Base-by-base conservation (phyloP, 2,888 invertebrate species). In the Scotopteryx bipunctaria region DNA sequence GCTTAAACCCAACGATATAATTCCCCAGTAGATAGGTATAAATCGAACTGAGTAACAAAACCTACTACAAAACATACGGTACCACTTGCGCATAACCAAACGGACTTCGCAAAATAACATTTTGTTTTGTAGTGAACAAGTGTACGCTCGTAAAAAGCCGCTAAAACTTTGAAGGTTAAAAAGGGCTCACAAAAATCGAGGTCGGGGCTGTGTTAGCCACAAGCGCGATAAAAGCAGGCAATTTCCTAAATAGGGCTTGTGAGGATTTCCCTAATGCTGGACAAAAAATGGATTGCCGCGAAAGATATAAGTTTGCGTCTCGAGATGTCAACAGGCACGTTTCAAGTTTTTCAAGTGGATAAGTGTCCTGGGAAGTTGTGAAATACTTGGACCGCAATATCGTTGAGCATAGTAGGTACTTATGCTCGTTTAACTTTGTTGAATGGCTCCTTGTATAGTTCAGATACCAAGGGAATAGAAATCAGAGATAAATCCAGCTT, bases 201-300 rank as follows among this genome's bases (percentile, higher is more conserved):
- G 71, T 57, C 73, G 66, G 61, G 52, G 59, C 67, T 64, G 69
- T 64, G 71, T 67, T 77, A 78, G 78, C 82, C 83, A 76, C 80
- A 76, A 70, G 63, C 73, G 73, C 80, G 83, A 86, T 83, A 85
- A 83, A 82, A 47, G 76, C 73, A 83, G 74, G 77, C 84, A 86
- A 85, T 86, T 83, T 85, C 73, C 83, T 83, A 84, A 86, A 86
- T 84, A 84, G 81, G 78, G 73, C 81, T 84, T 80, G 74, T 69
- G 81, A 77, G 84, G 83, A 83, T 83, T 84, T 83, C 78, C 82
- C 78, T 83, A 83, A 86, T 79, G 83, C 81, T 71, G 76, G 76
- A 74, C 79, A 81, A 83, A 83, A 82, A 81, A 83, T 82, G 81
- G 78, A 84, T 85, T 83, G 79, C 74, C 71, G 65, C 70, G 69